Evolutionary conservation across 2,797 vertebrate species (phyloP), one percentile per base, ranked within the genome.

Genomic region (Platyrinchus mystaceus): DNA sequence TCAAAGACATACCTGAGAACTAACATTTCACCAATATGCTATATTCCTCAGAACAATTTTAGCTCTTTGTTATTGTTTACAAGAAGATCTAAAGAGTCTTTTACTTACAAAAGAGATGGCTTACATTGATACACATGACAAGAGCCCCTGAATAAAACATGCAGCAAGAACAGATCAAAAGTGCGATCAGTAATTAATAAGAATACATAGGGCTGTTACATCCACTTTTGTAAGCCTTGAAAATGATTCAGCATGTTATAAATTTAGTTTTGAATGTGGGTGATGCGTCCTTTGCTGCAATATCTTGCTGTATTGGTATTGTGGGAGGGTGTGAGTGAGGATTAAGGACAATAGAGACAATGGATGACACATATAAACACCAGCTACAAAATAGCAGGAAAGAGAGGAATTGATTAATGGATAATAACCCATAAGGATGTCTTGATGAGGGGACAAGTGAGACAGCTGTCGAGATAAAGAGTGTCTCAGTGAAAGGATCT

Each of bases 31-130:
- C n/a, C n/a, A 41, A 11, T 50, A 23, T 41, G 63, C 69, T 79
- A 24, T 39, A 73, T 36, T 76, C 22, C 37, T 64, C 73, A 70
- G 67, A 71, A 95, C 27, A 82, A 39, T 10, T 91, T 63, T 76
- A 87, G 55, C 68, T 86, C 78, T 87, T 44, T 68, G 26, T 62
- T 81, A 75, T 37, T 74, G 44, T 66, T 95, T 94, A 86, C 80
- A 92, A 83, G 79, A 92, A 94, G 66, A 80, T 81, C 69, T 67
- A 74, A 94, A 78, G 67, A 80, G 55, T 58, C 68, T 49, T 88
- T 84, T 92, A 69, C 80, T 96, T 89, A 79, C 34, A 14, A 85
- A 96, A 93, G 94, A 85, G 90, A 92, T 80, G 69, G 69, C 67
- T 96, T 44, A 76, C 52, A 68, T 22, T 28, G 39, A 73, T 62